phyloP scores from a whole-genome alignment of 2,888 invertebrate genomes.

The Creontiades dilutus region DNA sequence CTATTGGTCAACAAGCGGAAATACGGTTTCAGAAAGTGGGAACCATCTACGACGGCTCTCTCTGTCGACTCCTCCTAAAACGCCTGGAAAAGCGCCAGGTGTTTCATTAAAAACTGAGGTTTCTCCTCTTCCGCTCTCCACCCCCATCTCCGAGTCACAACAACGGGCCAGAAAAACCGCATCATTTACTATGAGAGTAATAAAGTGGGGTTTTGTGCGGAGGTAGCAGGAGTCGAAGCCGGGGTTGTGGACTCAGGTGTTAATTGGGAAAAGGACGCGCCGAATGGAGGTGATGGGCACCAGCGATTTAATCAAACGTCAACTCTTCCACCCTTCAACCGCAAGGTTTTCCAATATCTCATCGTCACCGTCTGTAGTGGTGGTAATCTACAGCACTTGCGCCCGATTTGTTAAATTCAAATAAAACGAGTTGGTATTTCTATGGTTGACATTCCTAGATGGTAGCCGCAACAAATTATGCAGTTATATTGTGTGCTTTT shows the following conservation, averaged over 20 bases:
- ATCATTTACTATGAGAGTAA: constrained; percentile 9
- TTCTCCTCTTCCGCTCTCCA: background rate
- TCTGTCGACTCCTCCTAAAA: constrained; percentile 1
- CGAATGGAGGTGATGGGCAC: constrained; percentile 1
- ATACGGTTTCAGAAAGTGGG: background rate
- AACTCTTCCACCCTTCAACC: background rate
- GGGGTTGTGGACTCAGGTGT: background rate
- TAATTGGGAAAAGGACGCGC: constrained; percentile 6
- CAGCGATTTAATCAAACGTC: constrained; percentile 24
- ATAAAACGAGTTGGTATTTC: too few species aligned
- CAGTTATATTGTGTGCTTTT: too few species aligned
- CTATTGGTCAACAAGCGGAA: background rate
- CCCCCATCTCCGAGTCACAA: background rate
- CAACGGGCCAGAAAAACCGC: background rate
- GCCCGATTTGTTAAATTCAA: too few species aligned
- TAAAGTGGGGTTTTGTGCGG: background rate
- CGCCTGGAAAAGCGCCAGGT: background rate
- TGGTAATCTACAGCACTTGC: too few species aligned
- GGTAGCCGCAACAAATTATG: too few species aligned
- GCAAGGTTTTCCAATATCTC: constrained; percentile 1
- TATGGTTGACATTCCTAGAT: too few species aligned
- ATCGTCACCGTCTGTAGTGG: background rate
- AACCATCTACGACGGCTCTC: background rate
- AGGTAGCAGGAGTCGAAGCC: background rate
- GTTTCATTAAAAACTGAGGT: constrained; percentile 42